Evolutionary conservation across 2,888 invertebrate species (phyloP), one percentile per base, ranked within the genome.

Genomic region (Macroteleia sp.): DNA sequence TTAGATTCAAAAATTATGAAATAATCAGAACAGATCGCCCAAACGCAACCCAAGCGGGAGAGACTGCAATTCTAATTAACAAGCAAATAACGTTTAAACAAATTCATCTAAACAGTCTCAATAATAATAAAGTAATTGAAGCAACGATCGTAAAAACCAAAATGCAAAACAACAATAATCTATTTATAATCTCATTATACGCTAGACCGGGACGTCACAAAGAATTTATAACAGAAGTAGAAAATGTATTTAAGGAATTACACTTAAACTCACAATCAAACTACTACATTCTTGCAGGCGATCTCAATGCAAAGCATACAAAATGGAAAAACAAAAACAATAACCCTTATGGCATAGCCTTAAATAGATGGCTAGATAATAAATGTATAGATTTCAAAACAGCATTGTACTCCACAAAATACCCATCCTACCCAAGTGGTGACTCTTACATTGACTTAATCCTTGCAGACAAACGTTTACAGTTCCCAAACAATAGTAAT

Each of bases 31-130:
- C 50, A 3, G 80, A 82, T 36, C 50, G 76, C 8, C 64, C 54
- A 1, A 66, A 69, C 8, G 4, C 62, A 0, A 62, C 10, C 0
- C 66, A 76, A 39, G 69, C 75, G 0, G 79, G 81, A 2, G 81
- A 79, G 0, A 80, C 81, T n/a, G 81, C 80, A 25, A 79, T 80
- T 5, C 3, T 80, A 2, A 71, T 78, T 28, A 79, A 71, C 41
- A 78, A 76, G 30, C 0, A 54, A 2, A 22, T 74, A 0, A 57
- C 73, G 34, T 77, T 12, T 10, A 42, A 70, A 69, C 20, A 48
- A 12, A 56, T 71, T 2, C 17, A 2, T 9, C 56, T 52, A 46
- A 34, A 10, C 10, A 16, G 10, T 14, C 54, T 44, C 3, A 36
- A 48, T 0, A 57, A 46, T n/a, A n/a, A n/a, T n/a, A n/a, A n/a